These are phyloP conservation scores for Corythoichthys haematopterus DNA, from an alignment of 2,113 vertebrate species.

Conservation along the genomic window DNA sequence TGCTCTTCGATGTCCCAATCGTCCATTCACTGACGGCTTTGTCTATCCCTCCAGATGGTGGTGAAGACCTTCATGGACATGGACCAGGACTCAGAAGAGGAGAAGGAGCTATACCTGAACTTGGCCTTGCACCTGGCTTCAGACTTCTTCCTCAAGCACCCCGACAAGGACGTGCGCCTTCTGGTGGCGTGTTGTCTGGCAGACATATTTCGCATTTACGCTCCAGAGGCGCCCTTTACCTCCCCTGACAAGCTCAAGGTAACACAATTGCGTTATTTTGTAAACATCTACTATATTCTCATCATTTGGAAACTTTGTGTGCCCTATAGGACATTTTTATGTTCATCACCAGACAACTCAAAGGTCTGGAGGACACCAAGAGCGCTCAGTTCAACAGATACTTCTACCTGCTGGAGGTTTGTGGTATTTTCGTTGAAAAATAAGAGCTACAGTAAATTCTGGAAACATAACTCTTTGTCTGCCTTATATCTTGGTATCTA, in stretches of 20 bases:
- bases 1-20: neutral
- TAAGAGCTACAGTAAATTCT: too few relatives aligned
- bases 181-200: constrained; percentile 96
- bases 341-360: constrained; percentile 98
- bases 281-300: neutral
- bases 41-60: constrained; percentile 82
- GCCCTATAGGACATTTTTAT: constrained; percentile 94
- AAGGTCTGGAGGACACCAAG: constrained; percentile 97
- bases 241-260: constrained; percentile 98
- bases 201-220: constrained; percentile 98
- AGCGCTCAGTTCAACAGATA: constrained; percentile 98
- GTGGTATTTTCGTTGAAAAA: neutral
- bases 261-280: constrained; percentile 6
- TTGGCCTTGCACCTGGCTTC: constrained; percentile 95
- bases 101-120: constrained; percentile 96
- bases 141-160: constrained; percentile 98
- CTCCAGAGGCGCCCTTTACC: constrained; percentile 95
- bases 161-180: constrained; percentile 96
- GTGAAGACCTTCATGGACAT: constrained; percentile 99
- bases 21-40: neutral
- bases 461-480: too few relatives aligned
- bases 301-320: constrained; percentile 7
- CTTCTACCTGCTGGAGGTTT: constrained; percentile 96
- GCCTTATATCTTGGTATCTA: neutral
- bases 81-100: constrained; percentile 99